phyloP scores from a whole-genome alignment of 2,113 vertebrate genomes.

The Tyrannus savana region DNA sequence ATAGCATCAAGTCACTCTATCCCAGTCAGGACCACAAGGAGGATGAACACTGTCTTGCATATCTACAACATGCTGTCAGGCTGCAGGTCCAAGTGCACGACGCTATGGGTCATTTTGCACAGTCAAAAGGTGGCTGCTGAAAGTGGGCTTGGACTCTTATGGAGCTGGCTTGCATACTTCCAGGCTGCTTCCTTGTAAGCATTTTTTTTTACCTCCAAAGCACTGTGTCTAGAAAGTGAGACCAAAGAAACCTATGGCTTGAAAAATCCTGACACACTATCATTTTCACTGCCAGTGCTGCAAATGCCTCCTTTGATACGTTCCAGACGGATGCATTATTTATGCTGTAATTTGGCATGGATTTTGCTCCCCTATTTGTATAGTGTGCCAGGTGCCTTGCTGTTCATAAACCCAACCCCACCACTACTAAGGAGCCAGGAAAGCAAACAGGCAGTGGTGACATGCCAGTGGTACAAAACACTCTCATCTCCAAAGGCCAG shows the following conservation, averaged over 20 bases:
- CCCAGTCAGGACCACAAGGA: fast-evolving
- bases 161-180: not conserved
- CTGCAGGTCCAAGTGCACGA: not conserved
- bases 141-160: not conserved
- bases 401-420: not conserved
- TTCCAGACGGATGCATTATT: constrained; percentile 24
- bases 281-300: not conserved
- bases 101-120: not conserved
- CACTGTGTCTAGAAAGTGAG: not conserved
- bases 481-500: not conserved
- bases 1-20: not conserved
- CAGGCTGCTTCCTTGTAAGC: not conserved
- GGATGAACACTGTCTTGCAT: fast-evolving
- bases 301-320: not conserved
- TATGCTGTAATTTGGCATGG: constrained; percentile 22
- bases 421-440: constrained; percentile 30
- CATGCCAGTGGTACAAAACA: not conserved
- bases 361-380: not conserved
- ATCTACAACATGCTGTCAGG: not conserved
- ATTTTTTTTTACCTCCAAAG: not conserved
- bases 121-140: not conserved
- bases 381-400: constrained; percentile 44
- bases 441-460: constrained; percentile 18
- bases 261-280: not conserved
- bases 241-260: not conserved